A percentile compares a stretch with the other conserved stretches of the same genome.
Conservation (phyloP, 92 coral and sea anemone species). For the Zoanthus gigantus region DNA sequence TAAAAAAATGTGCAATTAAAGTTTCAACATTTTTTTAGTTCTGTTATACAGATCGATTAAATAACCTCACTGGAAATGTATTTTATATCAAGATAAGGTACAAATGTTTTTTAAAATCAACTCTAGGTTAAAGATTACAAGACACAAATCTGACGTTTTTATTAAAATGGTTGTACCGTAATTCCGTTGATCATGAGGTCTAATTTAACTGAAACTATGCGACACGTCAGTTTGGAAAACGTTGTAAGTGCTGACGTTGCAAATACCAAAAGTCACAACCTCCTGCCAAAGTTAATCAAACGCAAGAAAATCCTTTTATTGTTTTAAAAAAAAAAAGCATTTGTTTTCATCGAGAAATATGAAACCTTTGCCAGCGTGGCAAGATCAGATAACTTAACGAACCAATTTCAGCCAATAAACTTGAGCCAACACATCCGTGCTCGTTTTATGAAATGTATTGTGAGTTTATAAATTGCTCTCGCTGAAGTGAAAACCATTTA, state of each 20-base stretch:
- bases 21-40: no score
- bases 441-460: not conserved
- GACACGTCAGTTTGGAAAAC: conserved; percentile 21
- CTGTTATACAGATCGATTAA: no score
- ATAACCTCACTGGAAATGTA: no score
- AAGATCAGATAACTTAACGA: conserved; percentile 14
- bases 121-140: not conserved
- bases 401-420: conserved; percentile 7
- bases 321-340: not conserved
- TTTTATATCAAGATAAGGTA: no score
- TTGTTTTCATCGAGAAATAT: conserved; percentile 19
- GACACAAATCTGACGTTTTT: not conserved
- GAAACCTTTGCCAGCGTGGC: conserved; percentile 50
- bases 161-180: not conserved
- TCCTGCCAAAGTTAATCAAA: not conserved
- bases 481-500: not conserved
- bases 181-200: not conserved
- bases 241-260: conserved; percentile 3
- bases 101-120: not conserved
- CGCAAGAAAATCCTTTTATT: not conserved
- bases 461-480: not conserved
- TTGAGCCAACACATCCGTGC: not conserved
- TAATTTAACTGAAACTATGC: not conserved
- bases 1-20: no score
- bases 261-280: not conserved